Base-by-base conservation (phyloP, 2,888 invertebrate genomes). In the Apoderus coryli region DNA sequence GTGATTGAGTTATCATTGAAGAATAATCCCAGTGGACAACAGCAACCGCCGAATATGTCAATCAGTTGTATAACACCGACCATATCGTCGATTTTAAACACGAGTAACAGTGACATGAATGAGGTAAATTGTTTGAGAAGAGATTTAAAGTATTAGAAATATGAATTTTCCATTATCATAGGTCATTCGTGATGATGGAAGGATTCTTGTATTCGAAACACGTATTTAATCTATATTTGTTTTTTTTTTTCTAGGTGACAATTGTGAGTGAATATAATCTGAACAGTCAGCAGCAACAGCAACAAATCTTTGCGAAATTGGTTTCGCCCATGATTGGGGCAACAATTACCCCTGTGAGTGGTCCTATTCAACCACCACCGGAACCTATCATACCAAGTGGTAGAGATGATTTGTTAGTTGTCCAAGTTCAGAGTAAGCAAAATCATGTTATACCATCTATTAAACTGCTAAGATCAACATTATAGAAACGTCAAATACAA, bases 1-100 rank as follows among this genome's bases (percentile, higher is more conserved):
- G 77, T 86, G 34, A 88, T 88, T 36, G 86, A 86, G 56, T 71
- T 76, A 52, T 76, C 77, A 41, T 57, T 86, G 29, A 72, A 71
- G 57, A 77, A 80, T 50, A 72, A 72, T 38, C 63, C 67, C 35
- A 65, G 70, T 3, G 48, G 50, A 10, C 61, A 63, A 14, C 61
- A 59, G 29, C 42, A 36, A 11, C 41, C 39, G 25, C 45, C 42
- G 31, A 36, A 34, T 45, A 25, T 19, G 23, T 46, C 49, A 7
- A 53, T 59, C 3, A 47, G 47, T 22, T 61, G 62, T 15, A 60
- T 61, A 31, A 59, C 67, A 4, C 69, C 70, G 0, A 71, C 70
- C 23, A 70, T 71, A 45, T 65, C 67, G 4, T 69, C 69, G 31
- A 71, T 71, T 35, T 47, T 71, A 13, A 66, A 66, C 34, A 63